Evolutionary conservation across 2,113 vertebrate genomes (phyloP), one percentile per base, ranked within the genome.

Genomic region (Setophaga coronata): DNA sequence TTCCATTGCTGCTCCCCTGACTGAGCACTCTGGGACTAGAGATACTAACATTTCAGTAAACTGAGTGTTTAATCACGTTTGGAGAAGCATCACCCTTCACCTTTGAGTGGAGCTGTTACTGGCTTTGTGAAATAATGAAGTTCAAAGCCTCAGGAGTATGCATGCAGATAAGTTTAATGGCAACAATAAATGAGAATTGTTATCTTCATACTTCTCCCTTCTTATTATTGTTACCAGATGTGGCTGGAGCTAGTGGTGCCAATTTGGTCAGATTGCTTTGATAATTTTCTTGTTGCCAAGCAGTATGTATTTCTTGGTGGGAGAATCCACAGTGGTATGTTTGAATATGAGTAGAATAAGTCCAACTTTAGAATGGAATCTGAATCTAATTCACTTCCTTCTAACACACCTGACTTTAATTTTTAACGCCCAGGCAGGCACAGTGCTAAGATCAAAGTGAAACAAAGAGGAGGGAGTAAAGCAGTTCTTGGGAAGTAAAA

Each of bases 401-500:
- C 79, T 92, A 54, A 74, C 82, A 87, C 94, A 95, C 96, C 93
- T 97, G 95, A 94, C 84, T 97, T 91, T 65, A 94, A 96, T 97
- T 96, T 95, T 94, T 97, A 90, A 92, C 9, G 28, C 92, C 92
- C 80, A 87, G 51, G 58, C 61, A 92, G 74, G 51, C 89, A 89
- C n/a, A 83, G 70, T 72, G 79, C 74, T 74, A 47, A 95, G 81
- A 97, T 97, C 95, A 96, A 96, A 96, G 89, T 67, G 79, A 87
- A 89, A 73, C 64, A 76, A 93, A 80, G 61, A 87, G 62, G 71
- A 56, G 14, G 38, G 67, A 76, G 29, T 77, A 82, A 47, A 83
- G 74, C 60, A 77, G 33, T 92, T 94, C 82, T 92, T 94, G 74
- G 82, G 85, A 93, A 91, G 34, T 70, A 89, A 86, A 90, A 82